Evolutionary conservation across 2,113 vertebrate genomes (phyloP), one percentile per base, ranked within the genome.

Genomic region (Corvus hawaiiensis): DNA sequence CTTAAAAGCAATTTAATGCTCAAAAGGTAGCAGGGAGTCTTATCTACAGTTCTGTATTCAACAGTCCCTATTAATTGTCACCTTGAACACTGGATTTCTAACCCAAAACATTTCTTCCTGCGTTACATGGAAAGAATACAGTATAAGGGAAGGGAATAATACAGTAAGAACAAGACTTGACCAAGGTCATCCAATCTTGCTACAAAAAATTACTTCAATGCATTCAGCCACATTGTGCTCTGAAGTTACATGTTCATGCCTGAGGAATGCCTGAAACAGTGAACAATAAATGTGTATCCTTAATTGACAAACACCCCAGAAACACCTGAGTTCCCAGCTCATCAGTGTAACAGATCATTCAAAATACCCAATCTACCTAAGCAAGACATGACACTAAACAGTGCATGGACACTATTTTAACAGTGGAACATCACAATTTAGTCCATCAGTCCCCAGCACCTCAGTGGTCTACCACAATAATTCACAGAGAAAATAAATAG

Each of bases 401-500:
- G 44, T 7, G 13, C 58, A 30, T 41, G 8, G 54, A 74, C 44
- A 30, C 19, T 22, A 4, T 64, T 90, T 86, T n/a, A 72, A 28
- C 63, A 58, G 16, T 3, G 14, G 35, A 84, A 66, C 56, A 59
- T 84, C 28, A 58, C 66, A 69, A 20, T 71, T 90, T 46, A 95
- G 61, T 84, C 71, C 79, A 56, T 51, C 67, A 48, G 58, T 56
- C 51, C 80, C 55, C 74, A 81, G 61, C 28, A 90, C 21, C 63
- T 81, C 87, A 77, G 80, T 76, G 74, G 55, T 90, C 74, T 88
- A 87, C 80, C 7, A 6, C 89, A 87, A 73, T 93, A 75, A 96
- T 58, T 97, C 74, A 71, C 62, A 80, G 75, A 87, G 79, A 93
- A 96, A 96, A 96, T 74, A 89, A 95, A 91, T 3, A 91, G 92